A percentile compares a stretch with the other conserved stretches of the same genome.
Evolutionary conservation across 2,888 invertebrate genomes (phyloP).

Genomic region (Trisateles emortualis): DNA sequence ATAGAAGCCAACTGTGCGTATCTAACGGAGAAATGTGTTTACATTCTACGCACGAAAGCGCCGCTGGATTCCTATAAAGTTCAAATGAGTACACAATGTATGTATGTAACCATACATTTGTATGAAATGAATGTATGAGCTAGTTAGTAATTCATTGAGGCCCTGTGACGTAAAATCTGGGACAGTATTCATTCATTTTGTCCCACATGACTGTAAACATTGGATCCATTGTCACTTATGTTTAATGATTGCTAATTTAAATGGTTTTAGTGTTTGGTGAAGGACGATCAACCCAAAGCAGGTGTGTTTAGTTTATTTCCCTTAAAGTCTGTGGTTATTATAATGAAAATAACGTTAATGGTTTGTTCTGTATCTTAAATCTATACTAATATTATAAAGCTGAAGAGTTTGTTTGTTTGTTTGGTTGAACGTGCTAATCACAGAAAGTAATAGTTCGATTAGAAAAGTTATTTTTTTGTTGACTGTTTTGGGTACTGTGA

Average conservation of each 20-base stretch:
- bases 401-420: no score
- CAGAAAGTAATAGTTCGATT: no score
- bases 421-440: no score
- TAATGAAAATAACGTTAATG: no score
- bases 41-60: slow-evolving; percentile 41
- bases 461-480: no score
- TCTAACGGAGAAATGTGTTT: slow-evolving; percentile 41
- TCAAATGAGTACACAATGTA: slow-evolving; percentile 24
- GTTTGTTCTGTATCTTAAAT: no score
- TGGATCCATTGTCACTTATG: background rate
- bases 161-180: background rate
- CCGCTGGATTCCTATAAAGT: slow-evolving; percentile 26
- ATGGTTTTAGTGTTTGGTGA: no score
- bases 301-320: no score
- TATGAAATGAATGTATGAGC: slow-evolving; percentile 12
- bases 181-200: background rate
- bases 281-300: no score
- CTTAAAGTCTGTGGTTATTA: no score
- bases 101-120: background rate
- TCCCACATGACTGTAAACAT: background rate
- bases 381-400: no score
- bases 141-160: slow-evolving; percentile 1
- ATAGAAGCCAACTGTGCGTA: slow-evolving; percentile 20
- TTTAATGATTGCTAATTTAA: background rate
- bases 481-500: no score